These are phyloP conservation scores for Rhimphoctona megacephalus DNA, from an alignment of 2,888 invertebrate species.

Conservation along the genomic window DNA sequence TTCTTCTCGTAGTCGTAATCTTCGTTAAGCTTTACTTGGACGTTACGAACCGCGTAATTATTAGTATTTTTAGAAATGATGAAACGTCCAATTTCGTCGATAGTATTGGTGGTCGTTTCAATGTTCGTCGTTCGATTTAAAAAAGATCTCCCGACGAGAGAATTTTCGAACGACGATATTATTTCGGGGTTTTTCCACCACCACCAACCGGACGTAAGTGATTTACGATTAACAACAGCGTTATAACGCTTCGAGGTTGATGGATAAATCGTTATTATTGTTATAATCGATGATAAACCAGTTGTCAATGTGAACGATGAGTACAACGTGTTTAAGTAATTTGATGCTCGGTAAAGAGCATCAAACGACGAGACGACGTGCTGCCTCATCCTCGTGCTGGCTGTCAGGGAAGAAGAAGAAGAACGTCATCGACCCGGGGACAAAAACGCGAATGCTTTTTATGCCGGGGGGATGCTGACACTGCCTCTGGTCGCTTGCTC, in stretches of 20 bases:
- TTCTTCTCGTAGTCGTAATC: neutral
- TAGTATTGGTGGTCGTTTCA: neutral
- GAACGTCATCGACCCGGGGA: slow-evolving; percentile 69
- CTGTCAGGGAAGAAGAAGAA: slow-evolving; percentile 66
- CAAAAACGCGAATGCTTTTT: slow-evolving; percentile 53
- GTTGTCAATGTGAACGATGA: neutral
- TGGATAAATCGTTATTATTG: slow-evolving; percentile 24
- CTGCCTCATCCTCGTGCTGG: slow-evolving; percentile 69
- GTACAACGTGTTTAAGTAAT: neutral
- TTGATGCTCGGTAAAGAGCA: slow-evolving; percentile 64
- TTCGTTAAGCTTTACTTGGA: neutral
- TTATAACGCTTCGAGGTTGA: slow-evolving; percentile 35
- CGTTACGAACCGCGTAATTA: neutral
- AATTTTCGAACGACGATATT: neutral
- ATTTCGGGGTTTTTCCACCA: slow-evolving; percentile 31
- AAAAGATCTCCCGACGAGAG: neutral
- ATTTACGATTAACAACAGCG: slow-evolving; percentile 60
- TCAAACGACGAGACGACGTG: slow-evolving; percentile 64
- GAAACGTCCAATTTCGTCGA: slow-evolving; percentile 15
- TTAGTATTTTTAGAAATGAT: slow-evolving; percentile 1
- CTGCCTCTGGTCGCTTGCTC: slow-evolving; percentile 49
- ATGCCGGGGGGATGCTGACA: slow-evolving; percentile 55
- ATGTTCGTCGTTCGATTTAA: slow-evolving; percentile 14
- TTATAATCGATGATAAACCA: slow-evolving; percentile 11
- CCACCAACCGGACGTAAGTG: slow-evolving; percentile 62